A percentile compares a stretch with the other conserved stretches of the same genome.
These are phyloP conservation scores for Pithys albifrons DNA, from an alignment of 2,113 vertebrate species.

Conservation along the genomic window DNA sequence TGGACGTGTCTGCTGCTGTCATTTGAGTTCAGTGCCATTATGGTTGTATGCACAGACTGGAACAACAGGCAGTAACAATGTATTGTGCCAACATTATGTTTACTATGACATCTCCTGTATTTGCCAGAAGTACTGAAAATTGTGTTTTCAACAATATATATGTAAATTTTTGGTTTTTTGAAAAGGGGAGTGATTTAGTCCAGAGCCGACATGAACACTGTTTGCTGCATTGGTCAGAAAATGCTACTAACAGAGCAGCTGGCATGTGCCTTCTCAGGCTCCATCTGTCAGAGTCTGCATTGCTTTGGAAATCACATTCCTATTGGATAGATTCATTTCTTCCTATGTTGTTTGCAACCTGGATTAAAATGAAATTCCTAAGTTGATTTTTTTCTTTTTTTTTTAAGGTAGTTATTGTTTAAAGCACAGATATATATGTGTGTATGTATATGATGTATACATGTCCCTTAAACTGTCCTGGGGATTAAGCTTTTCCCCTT, in stretches of 20 bases:
- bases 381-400: neutral
- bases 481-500: neutral
- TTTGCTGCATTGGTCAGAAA: slow-evolving; percentile 26
- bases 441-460: neutral
- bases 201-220: neutral
- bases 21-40: neutral
- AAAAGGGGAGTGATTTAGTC: neutral
- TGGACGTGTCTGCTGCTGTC: neutral
- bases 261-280: slow-evolving; percentile 27
- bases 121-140: neutral
- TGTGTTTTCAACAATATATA: neutral
- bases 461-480: neutral
- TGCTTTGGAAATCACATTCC: neutral
- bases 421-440: accelerated
- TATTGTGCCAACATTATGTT: neutral
- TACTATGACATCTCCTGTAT: neutral
- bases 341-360: neutral
- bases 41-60: neutral
- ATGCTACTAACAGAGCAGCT: slow-evolving; percentile 40
- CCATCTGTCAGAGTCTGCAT: slow-evolving; percentile 35
- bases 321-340: neutral
- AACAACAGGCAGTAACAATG: neutral
- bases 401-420: neutral
- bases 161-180: neutral
- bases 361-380: slow-evolving; percentile 23